Conservation (phyloP, 2,113 vertebrate species). For the Notarius quadriscutis region DNA sequence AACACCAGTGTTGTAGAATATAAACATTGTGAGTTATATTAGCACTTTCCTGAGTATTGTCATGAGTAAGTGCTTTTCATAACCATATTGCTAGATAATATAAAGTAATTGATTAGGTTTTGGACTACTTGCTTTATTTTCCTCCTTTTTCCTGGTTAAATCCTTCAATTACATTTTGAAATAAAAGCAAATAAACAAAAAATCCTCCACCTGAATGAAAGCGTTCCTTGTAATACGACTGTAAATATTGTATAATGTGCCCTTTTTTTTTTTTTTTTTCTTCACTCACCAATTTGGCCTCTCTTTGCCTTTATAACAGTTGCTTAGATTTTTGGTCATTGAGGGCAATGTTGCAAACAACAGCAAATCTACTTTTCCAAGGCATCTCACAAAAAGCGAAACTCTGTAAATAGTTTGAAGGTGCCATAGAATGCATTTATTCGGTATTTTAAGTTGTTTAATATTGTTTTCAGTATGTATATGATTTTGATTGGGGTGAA, state of each 20-base stretch:
- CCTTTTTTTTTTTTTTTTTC: background rate
- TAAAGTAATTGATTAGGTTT: background rate
- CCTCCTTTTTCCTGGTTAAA: background rate
- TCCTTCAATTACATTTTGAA: background rate
- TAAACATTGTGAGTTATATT: background rate
- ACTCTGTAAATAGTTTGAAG: background rate
- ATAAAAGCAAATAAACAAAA: background rate
- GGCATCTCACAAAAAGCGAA: background rate
- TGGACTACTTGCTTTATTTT: background rate
- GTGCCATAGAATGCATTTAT: too few relatives aligned
- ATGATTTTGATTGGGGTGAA: too few relatives aligned
- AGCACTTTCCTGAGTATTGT: background rate
- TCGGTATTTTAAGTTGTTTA: too few relatives aligned
- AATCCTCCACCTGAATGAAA: background rate
- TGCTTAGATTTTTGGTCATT: background rate
- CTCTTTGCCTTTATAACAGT: background rate
- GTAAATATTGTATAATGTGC: background rate
- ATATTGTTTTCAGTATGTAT: too few relatives aligned
- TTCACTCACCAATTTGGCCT: background rate
- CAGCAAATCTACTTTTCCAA: background rate
- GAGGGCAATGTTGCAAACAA: background rate
- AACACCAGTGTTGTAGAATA: background rate
- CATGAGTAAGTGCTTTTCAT: background rate
- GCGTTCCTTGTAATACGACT: background rate
- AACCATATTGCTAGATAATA: background rate